Conservation (phyloP, 2,888 invertebrate species). For the Masnerella sp. region DNA sequence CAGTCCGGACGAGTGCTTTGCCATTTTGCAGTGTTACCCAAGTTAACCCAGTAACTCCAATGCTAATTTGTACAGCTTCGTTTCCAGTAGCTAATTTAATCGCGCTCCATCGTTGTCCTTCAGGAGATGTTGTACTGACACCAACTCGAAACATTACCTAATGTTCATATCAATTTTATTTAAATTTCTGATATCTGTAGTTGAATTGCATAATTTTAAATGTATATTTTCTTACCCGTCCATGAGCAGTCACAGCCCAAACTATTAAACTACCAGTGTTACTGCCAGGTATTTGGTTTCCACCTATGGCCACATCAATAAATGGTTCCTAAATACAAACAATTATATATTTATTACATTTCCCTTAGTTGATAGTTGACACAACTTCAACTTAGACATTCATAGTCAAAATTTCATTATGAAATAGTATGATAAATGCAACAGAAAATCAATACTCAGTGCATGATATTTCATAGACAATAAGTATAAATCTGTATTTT, state of each 20-base stretch:
- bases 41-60: conserved; percentile 90
- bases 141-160: conserved; percentile 91
- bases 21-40: conserved; percentile 94
- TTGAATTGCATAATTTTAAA: no score
- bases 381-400: no score
- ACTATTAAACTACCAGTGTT: conserved; percentile 87
- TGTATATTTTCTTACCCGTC: no score
- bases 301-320: conserved; percentile 93
- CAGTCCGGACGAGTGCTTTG: conserved; percentile 87
- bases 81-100: conserved; percentile 87
- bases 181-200: no score
- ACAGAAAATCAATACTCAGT: no score
- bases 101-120: conserved; percentile 91
- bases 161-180: no score
- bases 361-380: conserved; percentile 50
- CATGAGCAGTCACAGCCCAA: conserved; percentile 96
- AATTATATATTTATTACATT: background rate
- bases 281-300: conserved; percentile 88
- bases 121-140: conserved; percentile 89
- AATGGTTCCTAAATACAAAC: conserved; percentile 88
- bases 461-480: no score
- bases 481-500: no score
- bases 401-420: no score
- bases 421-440: no score
- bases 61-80: conserved; percentile 91